Percentiles rank a stretch among this genome's conserved stretches.
Evolutionary conservation across 35 echinoderm and acorn worm genomes (phyloP).

Genomic region (Anneissia japonica): DNA sequence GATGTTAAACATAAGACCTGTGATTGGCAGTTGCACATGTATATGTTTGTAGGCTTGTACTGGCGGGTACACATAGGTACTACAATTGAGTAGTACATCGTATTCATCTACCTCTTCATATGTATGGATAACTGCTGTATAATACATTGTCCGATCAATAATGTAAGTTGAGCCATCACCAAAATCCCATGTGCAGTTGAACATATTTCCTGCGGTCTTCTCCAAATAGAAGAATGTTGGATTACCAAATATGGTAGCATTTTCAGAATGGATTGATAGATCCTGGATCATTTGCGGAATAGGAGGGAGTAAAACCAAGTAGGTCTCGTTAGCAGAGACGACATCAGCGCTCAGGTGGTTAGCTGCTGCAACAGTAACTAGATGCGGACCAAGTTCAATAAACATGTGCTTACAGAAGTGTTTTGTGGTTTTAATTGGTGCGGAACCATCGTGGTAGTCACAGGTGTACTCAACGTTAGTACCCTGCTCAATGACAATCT

Average conservation of each 20-base stretch:
- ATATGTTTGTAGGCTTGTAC: slow-evolving; percentile 30
- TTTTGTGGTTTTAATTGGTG: slow-evolving; percentile 53
- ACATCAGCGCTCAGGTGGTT: slow-evolving; percentile 55
- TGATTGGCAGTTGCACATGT: slow-evolving; percentile 32
- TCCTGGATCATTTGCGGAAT: slow-evolving; percentile 44
- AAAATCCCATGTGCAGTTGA: slow-evolving; percentile 71
- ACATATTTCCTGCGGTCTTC: slow-evolving; percentile 44
- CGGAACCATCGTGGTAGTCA: slow-evolving; percentile 63
- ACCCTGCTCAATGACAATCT: slow-evolving; percentile 54
- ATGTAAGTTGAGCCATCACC: slow-evolving; percentile 37
- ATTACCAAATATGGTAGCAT: slow-evolving; percentile 34
- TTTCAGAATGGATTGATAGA: slow-evolving; percentile 25
- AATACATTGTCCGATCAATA: slow-evolving; percentile 41
- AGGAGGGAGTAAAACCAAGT: slow-evolving; percentile 52
- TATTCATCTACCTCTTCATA: slow-evolving; percentile 33
- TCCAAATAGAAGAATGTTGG: slow-evolving; percentile 42
- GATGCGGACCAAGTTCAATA: slow-evolving; percentile 57
- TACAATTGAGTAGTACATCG: slow-evolving; percentile 30
- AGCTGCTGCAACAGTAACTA: slow-evolving; percentile 39
- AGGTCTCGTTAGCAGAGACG: slow-evolving; percentile 41
- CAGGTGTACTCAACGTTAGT: slow-evolving; percentile 70
- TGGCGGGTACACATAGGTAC: slow-evolving; percentile 42
- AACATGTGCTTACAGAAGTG: slow-evolving; percentile 64
- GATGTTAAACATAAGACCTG: slow-evolving; percentile 45
- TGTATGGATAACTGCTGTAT: slow-evolving; percentile 44